Percentiles rank a stretch among this genome's conserved stretches.
phyloP scores from a whole-genome alignment of 2,888 invertebrate genomes.

The Caenorhabditis drosophilae region DNA sequence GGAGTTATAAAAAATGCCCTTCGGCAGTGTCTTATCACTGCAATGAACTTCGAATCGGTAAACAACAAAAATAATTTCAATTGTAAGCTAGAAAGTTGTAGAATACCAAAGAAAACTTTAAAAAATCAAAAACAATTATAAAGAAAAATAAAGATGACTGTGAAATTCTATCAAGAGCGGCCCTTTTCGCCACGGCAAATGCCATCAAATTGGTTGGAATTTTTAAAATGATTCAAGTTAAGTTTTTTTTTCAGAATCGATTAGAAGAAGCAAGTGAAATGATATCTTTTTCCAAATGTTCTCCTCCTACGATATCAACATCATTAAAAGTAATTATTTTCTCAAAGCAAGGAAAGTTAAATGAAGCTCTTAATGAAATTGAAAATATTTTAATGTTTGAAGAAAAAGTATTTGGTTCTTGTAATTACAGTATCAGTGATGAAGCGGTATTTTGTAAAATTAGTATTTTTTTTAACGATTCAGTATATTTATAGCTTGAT shows the following conservation, averaged over 20 bases:
- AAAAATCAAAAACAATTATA: constrained; percentile 27
- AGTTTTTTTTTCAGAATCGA: constrained; percentile 7
- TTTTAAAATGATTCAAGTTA: background rate
- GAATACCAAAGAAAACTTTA: constrained; percentile 24
- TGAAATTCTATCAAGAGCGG: constrained; percentile 38
- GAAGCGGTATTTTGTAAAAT: too few relatives aligned
- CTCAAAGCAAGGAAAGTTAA: constrained; percentile 26
- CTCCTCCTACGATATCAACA: constrained; percentile 28
- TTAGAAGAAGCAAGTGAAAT: constrained; percentile 31
- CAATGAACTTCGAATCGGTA: constrained; percentile 21
- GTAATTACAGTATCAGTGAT: constrained; percentile 36
- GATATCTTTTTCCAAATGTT: constrained; percentile 16
- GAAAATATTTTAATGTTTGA: constrained; percentile 36
- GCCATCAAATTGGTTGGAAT: constrained; percentile 30
- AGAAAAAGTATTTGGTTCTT: constrained; percentile 24
- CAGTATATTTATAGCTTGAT: constrained; percentile 28
- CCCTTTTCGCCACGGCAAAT: constrained; percentile 33
- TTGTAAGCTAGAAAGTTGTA: constrained; percentile 2
- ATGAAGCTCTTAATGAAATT: constrained; percentile 38
- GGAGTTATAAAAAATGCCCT: constrained; percentile 19
- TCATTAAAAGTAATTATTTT: constrained; percentile 22
- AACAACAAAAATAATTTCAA: background rate
- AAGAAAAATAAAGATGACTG: constrained; percentile 13
- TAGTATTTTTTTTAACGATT: background rate
- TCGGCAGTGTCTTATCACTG: constrained; percentile 24